phyloP scores from a whole-genome alignment of 64 coral and sea anemone species.

The Porites lutea region DNA sequence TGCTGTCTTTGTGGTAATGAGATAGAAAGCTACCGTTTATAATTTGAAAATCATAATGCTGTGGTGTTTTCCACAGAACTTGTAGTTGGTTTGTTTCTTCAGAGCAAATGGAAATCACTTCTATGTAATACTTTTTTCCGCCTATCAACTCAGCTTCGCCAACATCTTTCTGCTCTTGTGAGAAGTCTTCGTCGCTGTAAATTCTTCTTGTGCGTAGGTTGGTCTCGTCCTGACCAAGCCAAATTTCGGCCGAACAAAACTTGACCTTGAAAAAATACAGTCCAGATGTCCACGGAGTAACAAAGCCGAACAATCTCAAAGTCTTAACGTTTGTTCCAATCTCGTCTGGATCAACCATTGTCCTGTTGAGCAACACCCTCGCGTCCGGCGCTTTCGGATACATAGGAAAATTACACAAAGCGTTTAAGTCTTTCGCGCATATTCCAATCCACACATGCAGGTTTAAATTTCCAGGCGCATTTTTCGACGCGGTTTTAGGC shows the following conservation, averaged over 20 bases:
- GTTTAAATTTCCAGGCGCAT: slow-evolving; percentile 22
- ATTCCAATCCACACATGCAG: slow-evolving; percentile 53
- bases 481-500: neutral
- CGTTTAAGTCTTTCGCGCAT: slow-evolving; percentile 27
- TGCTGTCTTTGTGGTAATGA: neutral
- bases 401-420: slow-evolving; percentile 49
- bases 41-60: neutral
- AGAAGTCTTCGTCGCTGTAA: neutral
- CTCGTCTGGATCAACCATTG: neutral
- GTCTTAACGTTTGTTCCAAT: neutral
- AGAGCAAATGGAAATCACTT: neutral
- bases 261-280: slow-evolving; percentile 11
- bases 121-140: slow-evolving; percentile 46
- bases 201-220: neutral
- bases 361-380: neutral
- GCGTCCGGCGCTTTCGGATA: slow-evolving; percentile 43
- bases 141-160: neutral
- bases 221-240: neutral
- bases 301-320: slow-evolving; percentile 26
- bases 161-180: neutral
- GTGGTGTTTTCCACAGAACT: slow-evolving; percentile 49
- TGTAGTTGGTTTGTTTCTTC: neutral
- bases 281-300: slow-evolving; percentile 17
- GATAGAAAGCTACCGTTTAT: neutral
- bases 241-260: slow-evolving; percentile 6